A percentile compares a stretch with the other conserved stretches of the same genome.
These are phyloP conservation scores for Bradypodion ventrale DNA, from an alignment of 2,797 vertebrate species.

Conservation along the genomic window DNA sequence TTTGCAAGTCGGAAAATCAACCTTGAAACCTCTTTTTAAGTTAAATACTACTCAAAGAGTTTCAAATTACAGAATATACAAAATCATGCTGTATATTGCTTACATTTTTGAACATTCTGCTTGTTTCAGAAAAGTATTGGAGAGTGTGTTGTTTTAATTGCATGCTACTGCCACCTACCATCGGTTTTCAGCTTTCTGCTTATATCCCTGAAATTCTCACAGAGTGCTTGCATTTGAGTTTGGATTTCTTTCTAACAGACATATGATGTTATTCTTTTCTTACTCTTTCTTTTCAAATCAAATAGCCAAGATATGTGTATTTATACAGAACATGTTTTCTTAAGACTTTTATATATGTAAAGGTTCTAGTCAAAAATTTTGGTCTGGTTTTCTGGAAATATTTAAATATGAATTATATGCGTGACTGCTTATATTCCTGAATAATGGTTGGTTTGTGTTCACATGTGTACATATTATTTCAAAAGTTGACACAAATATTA, in stretches of 20 bases:
- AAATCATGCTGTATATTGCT: slow-evolving; percentile 47
- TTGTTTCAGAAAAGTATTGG: slow-evolving; percentile 39
- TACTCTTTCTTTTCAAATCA: slow-evolving; percentile 18
- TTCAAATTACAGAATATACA: slow-evolving; percentile 45
- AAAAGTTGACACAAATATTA: background rate
- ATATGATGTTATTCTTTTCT: background rate
- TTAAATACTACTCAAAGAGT: slow-evolving; percentile 48
- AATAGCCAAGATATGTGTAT: accelerated
- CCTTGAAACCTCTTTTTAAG: slow-evolving; percentile 24
- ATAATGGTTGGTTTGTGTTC: background rate
- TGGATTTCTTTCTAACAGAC: slow-evolving; percentile 16
- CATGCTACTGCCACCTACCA: slow-evolving; percentile 80
- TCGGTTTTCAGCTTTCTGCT: slow-evolving; percentile 38
- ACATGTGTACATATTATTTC: background rate
- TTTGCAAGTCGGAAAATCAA: slow-evolving; percentile 21
- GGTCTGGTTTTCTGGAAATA: slow-evolving; percentile 33
- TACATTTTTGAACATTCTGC: slow-evolving; percentile 31
- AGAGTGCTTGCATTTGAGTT: slow-evolving; percentile 15
- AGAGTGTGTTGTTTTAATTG: slow-evolving; percentile 65
- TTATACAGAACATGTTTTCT: slow-evolving; percentile 25
- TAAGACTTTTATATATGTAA: slow-evolving; percentile 41
- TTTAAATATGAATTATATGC: slow-evolving; percentile 56
- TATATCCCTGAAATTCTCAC: background rate
- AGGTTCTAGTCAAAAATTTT: slow-evolving; percentile 16
- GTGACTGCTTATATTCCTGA: slow-evolving; percentile 41